Percentiles rank a stretch among this genome's conserved stretches.
Conservation (phyloP, 1,140 invertebrate genomes). For the Papilio dardanus region DNA sequence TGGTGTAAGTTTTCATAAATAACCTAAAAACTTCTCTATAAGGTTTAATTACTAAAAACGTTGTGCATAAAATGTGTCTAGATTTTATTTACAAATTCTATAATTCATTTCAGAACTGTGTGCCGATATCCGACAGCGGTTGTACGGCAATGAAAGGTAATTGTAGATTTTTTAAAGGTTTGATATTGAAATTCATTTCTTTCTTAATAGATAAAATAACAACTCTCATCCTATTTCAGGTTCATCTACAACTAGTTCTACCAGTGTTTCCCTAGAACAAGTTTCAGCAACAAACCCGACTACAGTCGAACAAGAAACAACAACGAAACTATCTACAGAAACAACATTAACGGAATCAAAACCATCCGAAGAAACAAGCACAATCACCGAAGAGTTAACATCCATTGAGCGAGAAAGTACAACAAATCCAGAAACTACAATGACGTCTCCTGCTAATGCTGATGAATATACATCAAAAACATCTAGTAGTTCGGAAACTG, state of each 20-base stretch:
- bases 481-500: neutral
- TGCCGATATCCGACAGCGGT: slow-evolving; percentile 42
- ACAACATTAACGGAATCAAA: neutral
- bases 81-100: neutral
- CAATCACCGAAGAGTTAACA: too few relatives aligned
- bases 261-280: neutral
- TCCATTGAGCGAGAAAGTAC: too few relatives aligned
- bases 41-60: neutral
- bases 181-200: neutral
- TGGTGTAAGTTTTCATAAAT: slow-evolving; percentile 34
- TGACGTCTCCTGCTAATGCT: neutral
- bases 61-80: neutral
- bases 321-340: neutral
- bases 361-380: neutral
- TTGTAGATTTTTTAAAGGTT: neutral
- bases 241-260: neutral
- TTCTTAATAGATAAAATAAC: neutral
- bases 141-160: slow-evolving; percentile 39
- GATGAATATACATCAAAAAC: slow-evolving; percentile 6
- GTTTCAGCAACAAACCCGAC: neutral
- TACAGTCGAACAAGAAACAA: neutral
- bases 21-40: too few relatives aligned
- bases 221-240: neutral
- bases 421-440: neutral
- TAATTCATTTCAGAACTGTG: slow-evolving; percentile 43